Conservation (phyloP, 2,888 invertebrate species). For the Eupeodes luniger region DNA sequence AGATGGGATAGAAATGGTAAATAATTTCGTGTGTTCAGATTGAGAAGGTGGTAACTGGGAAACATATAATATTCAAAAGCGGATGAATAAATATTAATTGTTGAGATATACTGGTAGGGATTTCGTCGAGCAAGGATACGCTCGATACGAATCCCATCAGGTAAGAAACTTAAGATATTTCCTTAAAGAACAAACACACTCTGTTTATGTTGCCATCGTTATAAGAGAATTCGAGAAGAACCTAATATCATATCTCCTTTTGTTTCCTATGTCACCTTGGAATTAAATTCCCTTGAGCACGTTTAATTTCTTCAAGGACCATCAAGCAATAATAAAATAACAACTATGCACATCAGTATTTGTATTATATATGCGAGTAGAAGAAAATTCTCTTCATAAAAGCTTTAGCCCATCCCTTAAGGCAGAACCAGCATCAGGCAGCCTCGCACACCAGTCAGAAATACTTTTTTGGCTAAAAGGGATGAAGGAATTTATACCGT, state of each 20-base stretch:
- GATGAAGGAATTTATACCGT: conserved; percentile 32
- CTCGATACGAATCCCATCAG: background rate
- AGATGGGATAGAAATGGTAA: background rate
- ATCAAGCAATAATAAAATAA: conserved; percentile 45
- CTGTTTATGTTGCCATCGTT: conserved; percentile 32
- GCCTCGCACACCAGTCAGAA: conserved; percentile 13
- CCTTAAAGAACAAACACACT: conserved; percentile 8
- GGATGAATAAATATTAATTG: conserved; percentile 44
- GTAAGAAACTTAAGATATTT: background rate
- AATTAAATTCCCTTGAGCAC: conserved; percentile 22
- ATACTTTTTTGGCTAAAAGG: conserved; percentile 52
- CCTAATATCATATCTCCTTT: background rate
- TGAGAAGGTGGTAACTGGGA: conserved; percentile 28
- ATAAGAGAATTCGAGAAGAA: background rate
- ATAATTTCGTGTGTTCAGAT: background rate
- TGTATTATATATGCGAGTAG: background rate
- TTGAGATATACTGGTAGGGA: conserved; percentile 24
- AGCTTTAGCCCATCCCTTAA: background rate
- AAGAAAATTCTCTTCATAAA: conserved; percentile 6
- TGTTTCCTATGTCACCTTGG: background rate
- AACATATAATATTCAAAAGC: conserved; percentile 16
- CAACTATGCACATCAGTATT: background rate
- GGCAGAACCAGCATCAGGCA: background rate
- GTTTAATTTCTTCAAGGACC: conserved; percentile 55
- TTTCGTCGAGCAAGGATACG: too few species aligned